phyloP scores from a whole-genome alignment of 2,113 vertebrate species.

The Odocoileus hemionus region DNA sequence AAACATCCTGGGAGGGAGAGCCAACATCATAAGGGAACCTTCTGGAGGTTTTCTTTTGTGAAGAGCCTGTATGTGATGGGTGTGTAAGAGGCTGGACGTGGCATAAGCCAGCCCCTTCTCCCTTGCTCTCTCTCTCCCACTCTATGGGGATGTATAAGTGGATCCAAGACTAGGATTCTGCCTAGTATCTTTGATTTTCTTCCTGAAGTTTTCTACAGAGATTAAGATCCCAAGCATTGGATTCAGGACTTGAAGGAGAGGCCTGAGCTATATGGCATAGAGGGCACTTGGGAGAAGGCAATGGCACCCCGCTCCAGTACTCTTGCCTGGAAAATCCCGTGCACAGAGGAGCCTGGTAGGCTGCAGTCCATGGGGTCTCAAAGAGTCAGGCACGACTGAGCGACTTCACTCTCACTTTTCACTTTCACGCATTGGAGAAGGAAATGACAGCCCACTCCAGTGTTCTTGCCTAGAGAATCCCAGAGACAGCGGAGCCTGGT shows the following conservation, averaged over 20 bases:
- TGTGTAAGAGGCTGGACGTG: not conserved
- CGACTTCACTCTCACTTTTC: too few species aligned
- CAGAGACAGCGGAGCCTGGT: too few species aligned
- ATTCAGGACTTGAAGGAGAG: not conserved
- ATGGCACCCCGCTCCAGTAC: too few species aligned
- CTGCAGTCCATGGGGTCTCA: too few species aligned
- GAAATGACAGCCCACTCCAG: too few species aligned
- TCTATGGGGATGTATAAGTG: not conserved
- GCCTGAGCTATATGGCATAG: not conserved
- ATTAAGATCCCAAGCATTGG: not conserved
- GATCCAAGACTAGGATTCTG: not conserved
- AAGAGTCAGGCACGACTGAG: too few species aligned
- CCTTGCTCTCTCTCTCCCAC: not conserved
- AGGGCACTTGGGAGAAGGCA: not conserved
- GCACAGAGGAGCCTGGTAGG: too few species aligned
- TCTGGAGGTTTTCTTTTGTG: not conserved
- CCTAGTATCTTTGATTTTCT: not conserved
- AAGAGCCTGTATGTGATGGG: not conserved
- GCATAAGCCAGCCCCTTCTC: not conserved
- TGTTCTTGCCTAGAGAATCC: too few species aligned
- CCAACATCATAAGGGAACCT: not conserved
- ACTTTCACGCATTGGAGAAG: too few species aligned
- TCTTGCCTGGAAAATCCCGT: too few species aligned
- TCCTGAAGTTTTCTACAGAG: not conserved
- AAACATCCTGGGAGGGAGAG: not conserved